Base-by-base conservation (phyloP, 2,113 vertebrate genomes). In the Danionella cerebrum region DNA sequence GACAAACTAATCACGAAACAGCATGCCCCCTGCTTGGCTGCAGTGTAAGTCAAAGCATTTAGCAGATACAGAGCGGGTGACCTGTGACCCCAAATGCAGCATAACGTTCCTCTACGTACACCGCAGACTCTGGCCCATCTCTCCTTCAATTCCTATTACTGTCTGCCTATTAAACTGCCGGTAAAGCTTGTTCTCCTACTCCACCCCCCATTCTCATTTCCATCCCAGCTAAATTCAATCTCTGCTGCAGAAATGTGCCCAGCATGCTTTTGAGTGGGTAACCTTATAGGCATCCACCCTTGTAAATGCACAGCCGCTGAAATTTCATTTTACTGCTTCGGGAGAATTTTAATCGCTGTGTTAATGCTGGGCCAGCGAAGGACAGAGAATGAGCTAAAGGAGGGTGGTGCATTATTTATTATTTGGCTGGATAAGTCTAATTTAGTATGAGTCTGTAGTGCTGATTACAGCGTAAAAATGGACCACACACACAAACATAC, bases 51-150 rank as follows among this genome's bases (percentile, higher is more conserved):
- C 60, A 72, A 51, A 77, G 66, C 73, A 69, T 78, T 86, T 80
- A 72, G 69, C 35, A 18, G 27, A 60, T 70, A 47, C 45, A 39
- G 59, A 78, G 70, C n/a, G 14, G 5, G 7, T 70, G 76, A 79
- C 74, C 74, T 78, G 68, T 76, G 69, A 74, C 52, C 72, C 38
- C 18, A 51, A 24, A 11, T 5, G 44, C 55, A 63, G 58, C 24
- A 42, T 24, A 27, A 25, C 38, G 31, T 38, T 38, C 21, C 18
- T 29, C 57, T 27, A 24, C 13, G 10, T 33, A 52, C 16, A 29
- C 27, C 1, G 16, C 21, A 1, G 2, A 53, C 82, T 78, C 81
- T 82, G 75, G 82, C 75, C 83, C 83, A 84, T 83, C 75, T 52
- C 59, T 77, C 48, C 70, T 65, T 77, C 77, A 71, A 73, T 75